Base-by-base conservation (phyloP, 2,888 invertebrate species). In the Philonicus albiceps region DNA sequence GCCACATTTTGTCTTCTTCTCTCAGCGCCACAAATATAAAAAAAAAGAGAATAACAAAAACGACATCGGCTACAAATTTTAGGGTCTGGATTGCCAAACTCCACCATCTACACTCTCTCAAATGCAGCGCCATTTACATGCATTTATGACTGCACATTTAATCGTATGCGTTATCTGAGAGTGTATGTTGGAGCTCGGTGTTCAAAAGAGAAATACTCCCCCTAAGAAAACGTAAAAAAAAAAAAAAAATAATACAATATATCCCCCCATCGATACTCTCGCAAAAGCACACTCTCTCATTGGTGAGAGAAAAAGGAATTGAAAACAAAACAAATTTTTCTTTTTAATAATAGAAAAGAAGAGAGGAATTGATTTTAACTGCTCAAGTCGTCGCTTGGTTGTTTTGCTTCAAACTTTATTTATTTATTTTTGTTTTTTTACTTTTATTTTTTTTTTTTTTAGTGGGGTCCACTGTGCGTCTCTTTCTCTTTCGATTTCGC, bases 291-390 rank as follows among this genome's bases (percentile, higher is more conserved):
- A 43, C 43, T 49, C 49, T 49, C 49, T 49, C 49, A 49, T 16
- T 43, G 49, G n/a, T 55, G 49, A 81, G 34, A 55, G 55, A 55
- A 75, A 55, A 49, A 55, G 37, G 49, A 31, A 55, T 76, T 75
- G 75, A 75, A 75, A 85, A 85, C 74, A 85, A 75, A 76, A 76
- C 85, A 85, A 85, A 75, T 81, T 81, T 78, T 78, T 78, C 34
- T 40, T 55, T 64, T 78, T 19, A 76, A 78, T 86, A 86, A 78
- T 64, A 86, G 76, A 86, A 86, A 86, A 78, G 86, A 78, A 76
- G 86, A 55, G 86, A 86, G 27, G 87, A 88, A 88, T 88, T 88
- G 88, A 88, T 88, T 88, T 87, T 88, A 88, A 88, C 87, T 87
- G 87, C 84, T 86, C 78, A 86, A 86, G 76, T 78, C 86, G 76